Percentiles rank a stretch among this genome's conserved stretches.
Evolutionary conservation across 1,140 invertebrate genomes (phyloP).

Genomic region (Diabrotica undecimpunctata): DNA sequence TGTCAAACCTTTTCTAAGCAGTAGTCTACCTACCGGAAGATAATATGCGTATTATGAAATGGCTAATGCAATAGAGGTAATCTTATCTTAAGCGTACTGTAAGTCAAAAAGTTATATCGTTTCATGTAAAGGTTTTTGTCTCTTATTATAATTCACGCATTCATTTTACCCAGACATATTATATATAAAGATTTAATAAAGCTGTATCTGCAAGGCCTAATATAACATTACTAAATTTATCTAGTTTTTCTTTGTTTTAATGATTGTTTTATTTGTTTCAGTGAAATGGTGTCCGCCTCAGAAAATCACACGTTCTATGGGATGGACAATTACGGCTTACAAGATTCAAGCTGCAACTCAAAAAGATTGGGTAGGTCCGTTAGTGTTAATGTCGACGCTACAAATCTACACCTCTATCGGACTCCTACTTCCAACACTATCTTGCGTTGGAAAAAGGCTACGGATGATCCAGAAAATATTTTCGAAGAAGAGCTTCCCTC

Average conservation of each 20-base stretch:
- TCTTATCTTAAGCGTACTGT: too few species aligned
- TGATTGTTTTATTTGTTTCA: conserved; percentile 5
- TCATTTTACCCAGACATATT: too few species aligned
- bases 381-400: conserved; percentile 42
- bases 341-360: conserved; percentile 37
- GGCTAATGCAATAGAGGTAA: too few species aligned
- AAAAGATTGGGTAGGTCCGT: conserved; percentile 44
- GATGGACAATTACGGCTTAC: conserved; percentile 50
- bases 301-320: conserved; percentile 34
- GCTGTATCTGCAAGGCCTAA: too few species aligned
- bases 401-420: conserved; percentile 46
- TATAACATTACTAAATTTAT: too few species aligned
- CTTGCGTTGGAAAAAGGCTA: conserved; percentile 40
- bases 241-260: neutral
- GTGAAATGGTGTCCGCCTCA: conserved; percentile 42
- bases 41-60: too few species aligned
- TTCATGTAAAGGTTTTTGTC: too few species aligned
- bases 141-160: too few species aligned
- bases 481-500: conserved; percentile 62
- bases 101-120: too few species aligned
- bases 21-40: too few species aligned
- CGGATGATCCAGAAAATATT: conserved; percentile 56
- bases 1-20: too few species aligned
- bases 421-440: conserved; percentile 33
- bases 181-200: too few species aligned